Base-by-base conservation (phyloP, 2,113 vertebrate genomes). In the Ibidorhyncha struthersii region DNA sequence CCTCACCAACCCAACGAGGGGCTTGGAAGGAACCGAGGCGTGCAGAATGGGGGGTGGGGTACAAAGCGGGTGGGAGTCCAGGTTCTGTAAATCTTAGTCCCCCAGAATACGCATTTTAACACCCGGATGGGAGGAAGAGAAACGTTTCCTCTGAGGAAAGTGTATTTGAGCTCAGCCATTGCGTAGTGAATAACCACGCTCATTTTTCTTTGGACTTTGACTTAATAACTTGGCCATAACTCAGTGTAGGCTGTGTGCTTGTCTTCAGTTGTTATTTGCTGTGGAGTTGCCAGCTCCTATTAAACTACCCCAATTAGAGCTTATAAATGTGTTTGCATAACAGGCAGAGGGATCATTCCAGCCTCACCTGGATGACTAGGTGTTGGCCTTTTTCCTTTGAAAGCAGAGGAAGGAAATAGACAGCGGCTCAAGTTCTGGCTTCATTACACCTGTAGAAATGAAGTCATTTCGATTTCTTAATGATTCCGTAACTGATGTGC, bases 131-230 rank as follows among this genome's bases (percentile, higher is more conserved):
- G 58, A 59, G 17, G 29, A 5, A 55, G n/a, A 34, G 29, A 58
- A 45, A 23, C 0, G 0, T 71, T 84, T 55, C 7, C n/a, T 71
- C n/a, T 20, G 50, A 70, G 76, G 30, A 55, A 30, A 26, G 18
- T 30, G 12, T 70, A 4, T 86, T 22, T 78, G 73, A 87, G 78
- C 43, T 82, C 52, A 53, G 7, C 9, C 58, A 45, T 66, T 65
- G 41, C 13, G 17, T 22, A 21, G 41, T 4, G 29, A 43, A 4
- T 36, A 32, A 15, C 18, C 34, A 9, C 14, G 7, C 8, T 9
- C 1, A 0, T 56, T 67, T 82, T 62, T 17, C 13, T 82, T 86
- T 79, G 43, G 38, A 30, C 32, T 86, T 85, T 29, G 36, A 5
- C 21, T 27, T 22, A 8, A 12, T 77, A 69, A 15, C 72, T 76